phyloP scores from a whole-genome alignment of 2,888 invertebrate species.

The Prosapia bicincta region DNA sequence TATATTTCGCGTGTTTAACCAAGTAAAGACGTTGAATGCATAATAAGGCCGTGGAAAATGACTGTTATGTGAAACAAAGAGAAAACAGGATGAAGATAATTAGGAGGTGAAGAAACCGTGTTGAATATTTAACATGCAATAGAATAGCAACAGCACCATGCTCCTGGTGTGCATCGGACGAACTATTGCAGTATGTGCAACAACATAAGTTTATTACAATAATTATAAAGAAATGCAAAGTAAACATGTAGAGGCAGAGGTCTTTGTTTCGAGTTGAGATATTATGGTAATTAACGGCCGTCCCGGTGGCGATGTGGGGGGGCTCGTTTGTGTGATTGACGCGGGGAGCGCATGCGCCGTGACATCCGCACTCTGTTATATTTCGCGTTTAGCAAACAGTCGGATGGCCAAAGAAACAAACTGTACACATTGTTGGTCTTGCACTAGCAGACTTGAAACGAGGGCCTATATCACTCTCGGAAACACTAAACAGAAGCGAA shows the following conservation, averaged over 20 bases:
- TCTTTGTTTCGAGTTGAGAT: background rate
- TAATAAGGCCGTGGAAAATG: constrained; percentile 28
- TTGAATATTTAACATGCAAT: constrained; percentile 27
- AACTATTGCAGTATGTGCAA: constrained; percentile 10
- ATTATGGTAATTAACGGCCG: background rate
- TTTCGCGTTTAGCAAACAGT: too few relatives aligned
- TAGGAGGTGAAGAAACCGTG: constrained; percentile 29
- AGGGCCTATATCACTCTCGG: too few relatives aligned
- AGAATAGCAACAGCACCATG: background rate
- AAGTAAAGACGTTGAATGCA: constrained; percentile 18
- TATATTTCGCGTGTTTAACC: constrained; percentile 11
- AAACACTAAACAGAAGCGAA: too few relatives aligned
- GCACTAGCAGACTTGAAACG: too few relatives aligned
- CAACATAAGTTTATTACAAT: constrained; percentile 2
- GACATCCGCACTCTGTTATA: background rate
- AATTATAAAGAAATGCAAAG: constrained; percentile 2
- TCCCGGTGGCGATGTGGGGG: background rate
- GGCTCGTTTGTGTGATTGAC: background rate
- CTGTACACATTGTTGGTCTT: too few relatives aligned
- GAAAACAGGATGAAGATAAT: constrained; percentile 28
- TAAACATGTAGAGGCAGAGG: background rate
- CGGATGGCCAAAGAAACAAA: too few relatives aligned
- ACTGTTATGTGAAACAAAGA: constrained; percentile 24
- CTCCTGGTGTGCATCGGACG: constrained; percentile 25
- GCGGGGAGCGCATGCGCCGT: background rate